A percentile compares a stretch with the other conserved stretches of the same genome.
phyloP scores from a whole-genome alignment of 2,888 invertebrate genomes.

The Penaeus monodon region DNA sequence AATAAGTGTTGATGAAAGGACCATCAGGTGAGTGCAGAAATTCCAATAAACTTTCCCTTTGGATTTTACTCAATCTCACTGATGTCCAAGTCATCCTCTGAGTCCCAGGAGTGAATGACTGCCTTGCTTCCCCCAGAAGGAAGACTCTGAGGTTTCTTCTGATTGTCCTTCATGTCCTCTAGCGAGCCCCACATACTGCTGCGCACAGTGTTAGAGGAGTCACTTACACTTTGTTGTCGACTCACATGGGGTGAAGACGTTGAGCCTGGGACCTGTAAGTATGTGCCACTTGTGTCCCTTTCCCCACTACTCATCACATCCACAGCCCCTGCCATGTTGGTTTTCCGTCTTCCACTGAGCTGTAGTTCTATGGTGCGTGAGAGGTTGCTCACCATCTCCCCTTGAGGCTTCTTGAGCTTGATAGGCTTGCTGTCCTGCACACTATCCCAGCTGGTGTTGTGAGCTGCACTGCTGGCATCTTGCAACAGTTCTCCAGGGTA shows the following conservation, averaged over 20 bases:
- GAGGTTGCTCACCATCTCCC: slow-evolving; percentile 52
- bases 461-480: slow-evolving; percentile 2
- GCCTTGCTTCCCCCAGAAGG: slow-evolving; percentile 15
- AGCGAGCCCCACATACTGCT: slow-evolving; percentile 52
- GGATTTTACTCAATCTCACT: slow-evolving; percentile 50
- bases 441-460: neutral
- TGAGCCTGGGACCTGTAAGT: neutral
- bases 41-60: neutral
- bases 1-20: neutral
- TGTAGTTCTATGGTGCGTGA: slow-evolving; percentile 57
- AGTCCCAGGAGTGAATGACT: slow-evolving; percentile 39
- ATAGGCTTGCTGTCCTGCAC: slow-evolving; percentile 35
- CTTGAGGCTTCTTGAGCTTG: slow-evolving; percentile 59
- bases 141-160: neutral
- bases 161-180: slow-evolving; percentile 2
- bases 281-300: neutral
- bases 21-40: neutral
- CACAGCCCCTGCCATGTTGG: slow-evolving; percentile 53
- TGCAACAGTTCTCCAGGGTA: neutral
- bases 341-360: slow-evolving; percentile 42
- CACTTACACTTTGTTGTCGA: slow-evolving; percentile 35
- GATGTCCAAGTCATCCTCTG: slow-evolving; percentile 53
- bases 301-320: slow-evolving; percentile 39
- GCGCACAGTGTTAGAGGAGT: slow-evolving; percentile 48
- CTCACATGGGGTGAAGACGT: neutral